Percentiles rank a stretch among this genome's conserved stretches.
phyloP scores from a whole-genome alignment of 2,888 invertebrate genomes.

The Drosophila nr. medialis region DNA sequence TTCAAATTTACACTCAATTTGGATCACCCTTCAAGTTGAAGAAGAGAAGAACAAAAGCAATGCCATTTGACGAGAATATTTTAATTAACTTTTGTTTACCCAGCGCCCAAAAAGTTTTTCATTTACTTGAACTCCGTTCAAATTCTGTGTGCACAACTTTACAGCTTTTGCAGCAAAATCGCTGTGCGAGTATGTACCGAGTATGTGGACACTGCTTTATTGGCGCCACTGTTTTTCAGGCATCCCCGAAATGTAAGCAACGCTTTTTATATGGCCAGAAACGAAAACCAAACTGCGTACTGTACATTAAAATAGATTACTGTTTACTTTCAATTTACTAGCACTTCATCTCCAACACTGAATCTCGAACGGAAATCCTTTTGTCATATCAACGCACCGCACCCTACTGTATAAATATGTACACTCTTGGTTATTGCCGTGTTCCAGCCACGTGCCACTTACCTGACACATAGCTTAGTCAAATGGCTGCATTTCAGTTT shows the following conservation, averaged over 20 bases:
- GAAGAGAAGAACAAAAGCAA: conserved; percentile 12
- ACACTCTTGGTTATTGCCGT: conserved; percentile 58
- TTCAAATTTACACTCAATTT: conserved; percentile 7
- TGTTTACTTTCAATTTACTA: conserved; percentile 76
- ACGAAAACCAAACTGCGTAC: conserved; percentile 15
- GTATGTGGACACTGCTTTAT: conserved; percentile 28
- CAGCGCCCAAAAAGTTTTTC: conserved; percentile 53
- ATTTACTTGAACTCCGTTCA: conserved; percentile 34
- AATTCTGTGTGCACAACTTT: conserved; percentile 36
- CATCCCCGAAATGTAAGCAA: conserved; percentile 29
- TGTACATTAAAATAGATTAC: conserved; percentile 71
- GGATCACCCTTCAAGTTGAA: conserved; percentile 18
- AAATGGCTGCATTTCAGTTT: conserved; percentile 34
- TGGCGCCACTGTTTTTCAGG: conserved; percentile 3
- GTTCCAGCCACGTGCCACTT: conserved; percentile 34
- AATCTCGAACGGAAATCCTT: conserved; percentile 51
- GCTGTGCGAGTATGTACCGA: neutral
- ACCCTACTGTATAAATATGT: conserved; percentile 66
- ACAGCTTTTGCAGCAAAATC: conserved; percentile 33
- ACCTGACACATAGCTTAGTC: conserved; percentile 42
- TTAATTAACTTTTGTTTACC: conserved; percentile 77
- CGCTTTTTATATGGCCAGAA: conserved; percentile 37
- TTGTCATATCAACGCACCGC: conserved; percentile 24
- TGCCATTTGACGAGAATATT: conserved; percentile 53
- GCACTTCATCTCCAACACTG: conserved; percentile 34